These are phyloP conservation scores for Mastigias papua DNA, from an alignment of 30 jellyfish, hydroid and myxozoan species.

Conservation along the genomic window DNA sequence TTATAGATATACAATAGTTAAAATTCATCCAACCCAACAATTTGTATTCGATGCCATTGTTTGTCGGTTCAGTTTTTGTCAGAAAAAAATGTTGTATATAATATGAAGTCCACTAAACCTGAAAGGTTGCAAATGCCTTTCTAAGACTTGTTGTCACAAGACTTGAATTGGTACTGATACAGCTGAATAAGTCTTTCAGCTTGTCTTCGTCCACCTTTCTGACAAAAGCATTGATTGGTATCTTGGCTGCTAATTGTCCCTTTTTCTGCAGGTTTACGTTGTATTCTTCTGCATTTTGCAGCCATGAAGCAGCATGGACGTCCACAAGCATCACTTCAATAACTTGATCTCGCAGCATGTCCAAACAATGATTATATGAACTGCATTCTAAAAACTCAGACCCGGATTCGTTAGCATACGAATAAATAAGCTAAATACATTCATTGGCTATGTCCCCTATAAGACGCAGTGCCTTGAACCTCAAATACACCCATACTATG, in stretches of 20 bases:
- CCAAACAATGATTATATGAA: conserved; percentile 42
- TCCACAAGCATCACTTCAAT: conserved; percentile 58
- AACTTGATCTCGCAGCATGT: conserved; percentile 11
- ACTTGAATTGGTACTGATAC: conserved; percentile 40
- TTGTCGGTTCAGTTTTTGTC: too few relatives aligned
- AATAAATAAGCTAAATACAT: too few relatives aligned
- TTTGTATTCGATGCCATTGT: too few relatives aligned
- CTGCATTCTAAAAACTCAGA: conserved; percentile 38
- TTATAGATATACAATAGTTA: too few relatives aligned
- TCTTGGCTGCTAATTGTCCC: conserved; percentile 40
- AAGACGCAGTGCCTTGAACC: too few relatives aligned
- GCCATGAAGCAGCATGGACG: conserved; percentile 41
- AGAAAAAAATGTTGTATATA: too few relatives aligned
- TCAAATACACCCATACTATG: too few relatives aligned
- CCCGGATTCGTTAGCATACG: neutral
- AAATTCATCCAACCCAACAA: too few relatives aligned
- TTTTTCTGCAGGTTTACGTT: neutral
- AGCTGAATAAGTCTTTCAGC: neutral
- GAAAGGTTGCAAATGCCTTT: neutral
- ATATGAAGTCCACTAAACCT: conserved; percentile 30
- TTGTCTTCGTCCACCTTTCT: conserved; percentile 12
- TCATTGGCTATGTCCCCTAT: too few relatives aligned
- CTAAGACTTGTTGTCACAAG: conserved; percentile 29
- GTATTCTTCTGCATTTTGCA: conserved; percentile 9
- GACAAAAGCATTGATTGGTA: conserved; percentile 48